Conservation (phyloP, 1,140 invertebrate species). For the Solenopsis fugax region DNA sequence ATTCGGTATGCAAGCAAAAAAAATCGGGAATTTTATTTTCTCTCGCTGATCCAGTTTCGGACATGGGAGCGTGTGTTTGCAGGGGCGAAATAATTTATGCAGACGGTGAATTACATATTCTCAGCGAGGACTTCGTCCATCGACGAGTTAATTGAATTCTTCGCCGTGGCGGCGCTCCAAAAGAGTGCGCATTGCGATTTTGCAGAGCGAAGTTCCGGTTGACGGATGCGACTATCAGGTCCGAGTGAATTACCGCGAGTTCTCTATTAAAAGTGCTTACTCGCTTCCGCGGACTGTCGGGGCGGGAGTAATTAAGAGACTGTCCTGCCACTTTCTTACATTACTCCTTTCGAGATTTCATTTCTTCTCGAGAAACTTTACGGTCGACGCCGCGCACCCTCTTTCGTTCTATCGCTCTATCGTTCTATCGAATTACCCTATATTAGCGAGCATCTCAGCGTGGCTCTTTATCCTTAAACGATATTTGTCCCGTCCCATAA, state of each 20-base stretch:
- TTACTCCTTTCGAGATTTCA: slow-evolving; percentile 23
- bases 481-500: background rate
- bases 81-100: background rate
- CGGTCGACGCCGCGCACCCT: background rate
- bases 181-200: slow-evolving; percentile 24
- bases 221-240: slow-evolving; percentile 42
- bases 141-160: slow-evolving; percentile 47
- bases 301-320: slow-evolving; percentile 65
- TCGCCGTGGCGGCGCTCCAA: slow-evolving; percentile 47
- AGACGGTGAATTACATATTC: slow-evolving; percentile 40
- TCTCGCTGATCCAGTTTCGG: background rate
- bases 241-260: slow-evolving; percentile 58
- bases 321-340: slow-evolving; percentile 45
- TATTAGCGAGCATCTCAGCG: slow-evolving; percentile 3
- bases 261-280: slow-evolving; percentile 69
- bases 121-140: background rate
- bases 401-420: background rate
- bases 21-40: background rate
- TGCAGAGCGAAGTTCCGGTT: slow-evolving; percentile 11
- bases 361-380: slow-evolving; percentile 7
- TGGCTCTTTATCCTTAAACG: background rate
- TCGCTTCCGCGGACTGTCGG: slow-evolving; percentile 33
- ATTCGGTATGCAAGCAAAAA: background rate
- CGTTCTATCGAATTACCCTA: slow-evolving; percentile 19
- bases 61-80: background rate